Base-by-base conservation (phyloP, 1,140 invertebrate genomes). In the Drosophila orosa region DNA sequence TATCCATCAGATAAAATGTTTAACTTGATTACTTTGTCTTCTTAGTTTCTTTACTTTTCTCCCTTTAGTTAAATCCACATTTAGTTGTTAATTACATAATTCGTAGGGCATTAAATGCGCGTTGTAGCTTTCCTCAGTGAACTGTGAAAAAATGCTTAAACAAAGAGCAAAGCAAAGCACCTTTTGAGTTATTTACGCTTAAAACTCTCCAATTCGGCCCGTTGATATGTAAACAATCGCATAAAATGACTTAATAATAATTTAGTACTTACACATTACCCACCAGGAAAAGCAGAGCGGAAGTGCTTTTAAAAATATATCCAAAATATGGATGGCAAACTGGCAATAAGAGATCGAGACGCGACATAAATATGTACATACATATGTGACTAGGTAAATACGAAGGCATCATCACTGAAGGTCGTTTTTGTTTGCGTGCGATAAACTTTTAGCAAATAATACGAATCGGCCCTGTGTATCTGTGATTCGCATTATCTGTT, bases 401-500 rank as follows among this genome's bases (percentile, higher is more conserved):
- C 68, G 59, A 67, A 71, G 60, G 58, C 56, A 80, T 71, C 33
- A 57, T 40, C 45, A 61, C 74, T 69, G 82, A 85, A 85, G 82
- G 82, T 85, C 82, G 82, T 81, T 74, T 78, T 81, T 85, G 82
- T 86, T 85, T 85, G 80, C 78, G 54, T 48, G 78, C 74, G 74
- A 87, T 78, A 82, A 87, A 75, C 45, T 45, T 58, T 39, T 40
- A 66, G 66, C 58, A 81, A 86, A 86, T 85, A 85, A 48, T 61
- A 67, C 78, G 60, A 61, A 80, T 73, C 3, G 47, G 17, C 47
- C 35, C 22, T 35, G 31, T 39, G 35, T 78, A 37, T 61, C 40
- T 74, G 40, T 57, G 52, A 58, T 62, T 75, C 59, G 48, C 37
- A 66, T 50, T 67, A 67, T 76, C 44, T 75, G 47, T 54, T 27